Conservation (phyloP, 2,888 invertebrate genomes). For the Chironomus tentans region DNA sequence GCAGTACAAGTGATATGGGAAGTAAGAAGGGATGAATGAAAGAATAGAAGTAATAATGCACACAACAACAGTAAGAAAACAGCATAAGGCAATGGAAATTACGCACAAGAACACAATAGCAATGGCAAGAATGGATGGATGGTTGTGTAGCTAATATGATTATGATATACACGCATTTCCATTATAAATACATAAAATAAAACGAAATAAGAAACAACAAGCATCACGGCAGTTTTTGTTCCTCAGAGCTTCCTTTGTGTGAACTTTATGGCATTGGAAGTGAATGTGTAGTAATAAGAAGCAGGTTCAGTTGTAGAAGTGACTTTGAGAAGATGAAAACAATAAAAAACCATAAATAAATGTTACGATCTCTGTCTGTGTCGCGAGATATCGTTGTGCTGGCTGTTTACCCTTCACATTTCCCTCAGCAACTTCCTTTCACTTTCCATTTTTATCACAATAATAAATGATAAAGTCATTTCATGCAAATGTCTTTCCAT, state of each 20-base stretch:
- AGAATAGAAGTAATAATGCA: not conserved
- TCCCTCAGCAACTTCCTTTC: not conserved
- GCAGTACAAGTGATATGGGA: not conserved
- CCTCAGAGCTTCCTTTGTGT: too few relatives aligned
- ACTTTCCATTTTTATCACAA: not conserved
- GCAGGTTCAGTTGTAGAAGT: not conserved
- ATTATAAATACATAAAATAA: constrained; percentile 14
- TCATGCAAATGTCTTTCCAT: too few relatives aligned
- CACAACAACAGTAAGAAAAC: too few relatives aligned
- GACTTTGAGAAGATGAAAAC: not conserved
- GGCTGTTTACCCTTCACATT: not conserved
- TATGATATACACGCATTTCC: constrained; percentile 24
- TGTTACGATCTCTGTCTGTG: not conserved
- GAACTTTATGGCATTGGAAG: not conserved
- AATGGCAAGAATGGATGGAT: not conserved
- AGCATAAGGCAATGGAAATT: too few relatives aligned
- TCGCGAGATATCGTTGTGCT: not conserved
- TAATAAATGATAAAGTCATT: not conserved
- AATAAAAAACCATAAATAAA: constrained; percentile 13
- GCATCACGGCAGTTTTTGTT: not conserved
- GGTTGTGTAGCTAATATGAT: constrained; percentile 20
- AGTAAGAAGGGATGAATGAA: not conserved
- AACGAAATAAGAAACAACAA: not conserved
- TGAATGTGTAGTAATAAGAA: not conserved
- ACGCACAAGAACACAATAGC: too few relatives aligned